A percentile compares a stretch with the other conserved stretches of the same genome.
Conservation (phyloP, 2,113 vertebrate species). For the Vimba vimba region DNA sequence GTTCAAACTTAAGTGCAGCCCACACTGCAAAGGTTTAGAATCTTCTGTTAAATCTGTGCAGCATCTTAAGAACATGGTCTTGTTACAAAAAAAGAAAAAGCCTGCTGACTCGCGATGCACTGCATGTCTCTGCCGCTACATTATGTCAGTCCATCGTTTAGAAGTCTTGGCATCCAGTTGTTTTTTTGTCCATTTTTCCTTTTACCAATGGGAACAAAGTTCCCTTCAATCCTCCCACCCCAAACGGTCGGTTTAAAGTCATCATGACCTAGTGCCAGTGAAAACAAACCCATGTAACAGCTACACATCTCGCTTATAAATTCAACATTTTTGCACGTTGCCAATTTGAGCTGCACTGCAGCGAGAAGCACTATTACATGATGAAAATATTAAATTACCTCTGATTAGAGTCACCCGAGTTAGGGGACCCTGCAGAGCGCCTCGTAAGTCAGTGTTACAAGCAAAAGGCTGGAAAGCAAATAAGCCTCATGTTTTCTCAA, state of each 20-base stretch:
- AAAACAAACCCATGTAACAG: slow-evolving; percentile 77
- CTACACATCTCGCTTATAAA: slow-evolving; percentile 58
- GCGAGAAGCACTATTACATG: slow-evolving; percentile 71
- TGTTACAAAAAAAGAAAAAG: slow-evolving; percentile 31
- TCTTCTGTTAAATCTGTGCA: slow-evolving; percentile 68
- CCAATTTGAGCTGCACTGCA: slow-evolving; percentile 78
- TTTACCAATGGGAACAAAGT: slow-evolving; percentile 9
- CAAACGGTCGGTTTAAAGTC: slow-evolving; percentile 54
- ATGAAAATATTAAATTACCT: slow-evolving; percentile 67
- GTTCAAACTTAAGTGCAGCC: slow-evolving; percentile 79
- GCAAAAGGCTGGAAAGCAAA: slow-evolving; percentile 73
- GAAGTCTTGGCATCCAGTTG: slow-evolving; percentile 45
- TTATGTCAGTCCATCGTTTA: slow-evolving; percentile 51
- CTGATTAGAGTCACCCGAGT: slow-evolving; percentile 55
- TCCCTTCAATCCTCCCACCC: slow-evolving; percentile 34
- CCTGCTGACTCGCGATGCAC: slow-evolving; percentile 56
- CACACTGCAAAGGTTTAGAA: slow-evolving; percentile 70
- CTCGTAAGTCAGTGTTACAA: slow-evolving; percentile 69
- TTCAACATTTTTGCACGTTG: slow-evolving; percentile 57
- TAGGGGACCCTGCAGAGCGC: slow-evolving; percentile 59
- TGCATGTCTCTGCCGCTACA: slow-evolving; percentile 66
- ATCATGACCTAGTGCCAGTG: slow-evolving; percentile 66
- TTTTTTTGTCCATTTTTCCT: slow-evolving; percentile 52
- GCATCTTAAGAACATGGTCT: slow-evolving; percentile 63
- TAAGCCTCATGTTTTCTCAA: slow-evolving; percentile 59